A percentile compares a stretch with the other conserved stretches of the same genome.
Conservation (phyloP, 2,888 invertebrate genomes). For the Hypomecis atomaria region DNA sequence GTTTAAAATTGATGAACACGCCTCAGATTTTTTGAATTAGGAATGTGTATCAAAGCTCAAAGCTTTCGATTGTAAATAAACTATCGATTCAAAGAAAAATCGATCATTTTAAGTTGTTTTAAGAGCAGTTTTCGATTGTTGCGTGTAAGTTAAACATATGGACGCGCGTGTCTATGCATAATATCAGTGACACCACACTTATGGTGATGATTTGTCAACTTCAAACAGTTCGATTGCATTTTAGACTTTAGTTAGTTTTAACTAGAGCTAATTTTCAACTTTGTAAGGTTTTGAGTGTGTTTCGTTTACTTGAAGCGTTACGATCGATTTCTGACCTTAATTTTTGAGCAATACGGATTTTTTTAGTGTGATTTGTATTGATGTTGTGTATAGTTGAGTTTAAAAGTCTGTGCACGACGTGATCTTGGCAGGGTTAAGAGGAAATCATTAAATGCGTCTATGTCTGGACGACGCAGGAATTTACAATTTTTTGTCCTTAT, state of each 20-base stretch:
- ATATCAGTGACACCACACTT: constrained; percentile 76
- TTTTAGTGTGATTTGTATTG: constrained; percentile 21
- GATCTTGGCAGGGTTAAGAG: constrained; percentile 55
- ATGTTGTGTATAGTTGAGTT: constrained; percentile 56
- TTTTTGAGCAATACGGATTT: constrained; percentile 22
- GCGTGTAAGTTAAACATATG: constrained; percentile 50
- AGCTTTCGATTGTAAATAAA: constrained; percentile 42
- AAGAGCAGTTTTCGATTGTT: constrained; percentile 51
- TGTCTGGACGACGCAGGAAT: constrained; percentile 26
- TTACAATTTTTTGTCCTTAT: too few relatives aligned
- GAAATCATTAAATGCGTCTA: constrained; percentile 32
- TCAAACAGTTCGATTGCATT: constrained; percentile 40
- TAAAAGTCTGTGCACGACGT: constrained; percentile 67
- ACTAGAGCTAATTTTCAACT: neutral
- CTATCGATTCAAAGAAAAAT: constrained; percentile 39
- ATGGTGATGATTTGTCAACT: constrained; percentile 80
- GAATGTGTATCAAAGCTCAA: constrained; percentile 46
- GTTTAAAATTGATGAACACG: neutral
- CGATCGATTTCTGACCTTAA: constrained; percentile 47
- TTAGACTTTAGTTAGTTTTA: constrained; percentile 1
- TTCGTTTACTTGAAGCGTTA: constrained; percentile 63
- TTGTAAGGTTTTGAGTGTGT: constrained; percentile 44
- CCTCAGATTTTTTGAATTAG: constrained; percentile 42
- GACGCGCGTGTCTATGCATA: constrained; percentile 79
- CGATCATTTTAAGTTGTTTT: constrained; percentile 39